Conservation (phyloP, 2,797 vertebrate species). For the Poeciliopsis presidionis region DNA sequence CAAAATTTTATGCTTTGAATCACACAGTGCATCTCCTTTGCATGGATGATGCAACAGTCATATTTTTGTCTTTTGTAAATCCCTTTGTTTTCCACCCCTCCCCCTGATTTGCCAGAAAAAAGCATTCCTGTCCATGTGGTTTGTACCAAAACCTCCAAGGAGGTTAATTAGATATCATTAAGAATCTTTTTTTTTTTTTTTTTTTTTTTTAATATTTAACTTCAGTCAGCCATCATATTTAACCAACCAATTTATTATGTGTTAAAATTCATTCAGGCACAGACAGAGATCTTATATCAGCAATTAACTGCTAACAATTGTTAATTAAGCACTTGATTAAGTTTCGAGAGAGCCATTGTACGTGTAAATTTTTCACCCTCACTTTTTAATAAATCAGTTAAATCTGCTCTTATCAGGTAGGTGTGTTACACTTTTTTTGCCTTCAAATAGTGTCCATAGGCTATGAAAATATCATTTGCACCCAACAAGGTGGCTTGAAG, state of each 20-base stretch:
- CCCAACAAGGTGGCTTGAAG: slow-evolving; percentile 76
- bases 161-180: slow-evolving; percentile 68
- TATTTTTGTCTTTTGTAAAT: neutral
- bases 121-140: neutral
- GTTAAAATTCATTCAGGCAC: slow-evolving; percentile 55
- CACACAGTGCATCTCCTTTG: neutral
- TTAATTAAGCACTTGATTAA: slow-evolving; percentile 69
- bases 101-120: neutral
- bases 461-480: slow-evolving; percentile 89
- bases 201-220: slow-evolving; percentile 38
- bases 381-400: slow-evolving; percentile 52
- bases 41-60: neutral
- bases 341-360: slow-evolving; percentile 44
- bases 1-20: neutral
- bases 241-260: slow-evolving; percentile 58
- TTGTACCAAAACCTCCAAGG: slow-evolving; percentile 36
- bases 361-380: slow-evolving; percentile 43
- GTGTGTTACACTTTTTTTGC: slow-evolving; percentile 72
- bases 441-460: slow-evolving; percentile 88
- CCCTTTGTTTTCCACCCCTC: neutral
- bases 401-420: slow-evolving; percentile 48
- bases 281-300: slow-evolving; percentile 48
- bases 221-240: slow-evolving; percentile 60
- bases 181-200: slow-evolving; percentile 50
- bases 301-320: slow-evolving; percentile 65